Evolutionary conservation across 2,888 invertebrate genomes (phyloP).

Genomic region (Rotaria macrura): DNA sequence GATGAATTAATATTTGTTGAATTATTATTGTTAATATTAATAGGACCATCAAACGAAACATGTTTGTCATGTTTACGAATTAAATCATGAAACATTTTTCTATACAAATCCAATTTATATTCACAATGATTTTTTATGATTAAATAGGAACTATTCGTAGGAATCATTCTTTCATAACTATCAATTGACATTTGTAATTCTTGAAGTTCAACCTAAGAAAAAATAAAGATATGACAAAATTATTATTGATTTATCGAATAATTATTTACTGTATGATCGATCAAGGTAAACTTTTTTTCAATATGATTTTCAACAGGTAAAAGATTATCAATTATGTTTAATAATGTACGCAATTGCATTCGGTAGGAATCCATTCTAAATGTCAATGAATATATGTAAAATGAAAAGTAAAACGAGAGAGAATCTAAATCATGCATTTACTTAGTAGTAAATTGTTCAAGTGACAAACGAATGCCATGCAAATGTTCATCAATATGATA

Average conservation of each 20-base stretch:
- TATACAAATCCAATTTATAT: neutral
- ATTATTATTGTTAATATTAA: neutral
- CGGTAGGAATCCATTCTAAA: neutral
- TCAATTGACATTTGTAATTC: neutral
- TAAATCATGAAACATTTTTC: neutral
- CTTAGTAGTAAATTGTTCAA: neutral
- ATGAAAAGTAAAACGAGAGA: neutral
- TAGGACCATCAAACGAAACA: neutral
- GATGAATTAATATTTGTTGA: neutral
- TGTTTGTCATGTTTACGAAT: neutral
- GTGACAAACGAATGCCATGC: neutral
- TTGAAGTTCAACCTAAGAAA: neutral
- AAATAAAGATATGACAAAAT: neutral
- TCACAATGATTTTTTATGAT: neutral
- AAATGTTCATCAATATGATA: neutral
- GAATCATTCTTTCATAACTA: neutral
- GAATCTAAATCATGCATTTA: neutral
- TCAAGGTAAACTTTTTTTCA: neutral
- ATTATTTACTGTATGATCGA: neutral
- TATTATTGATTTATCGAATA: too few species aligned
- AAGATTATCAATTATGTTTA: conserved; percentile 7
- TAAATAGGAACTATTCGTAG: neutral
- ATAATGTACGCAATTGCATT: neutral
- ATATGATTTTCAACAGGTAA: neutral
- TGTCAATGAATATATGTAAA: too few species aligned